Conservation (phyloP, 2,797 vertebrate genomes). For the Parotocinclus haroldoi region DNA sequence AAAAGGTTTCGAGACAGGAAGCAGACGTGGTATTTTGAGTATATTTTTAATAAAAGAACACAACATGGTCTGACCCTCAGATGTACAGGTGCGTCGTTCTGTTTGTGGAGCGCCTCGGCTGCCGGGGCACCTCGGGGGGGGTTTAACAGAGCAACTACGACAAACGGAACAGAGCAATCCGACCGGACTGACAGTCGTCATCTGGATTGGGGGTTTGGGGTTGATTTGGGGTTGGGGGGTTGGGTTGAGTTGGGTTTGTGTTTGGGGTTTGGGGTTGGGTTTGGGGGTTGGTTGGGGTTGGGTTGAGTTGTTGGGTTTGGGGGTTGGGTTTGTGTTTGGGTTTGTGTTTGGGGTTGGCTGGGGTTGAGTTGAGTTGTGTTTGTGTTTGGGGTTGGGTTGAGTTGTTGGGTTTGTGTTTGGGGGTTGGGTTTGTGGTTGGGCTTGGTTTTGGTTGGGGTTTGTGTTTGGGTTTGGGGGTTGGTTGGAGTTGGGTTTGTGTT, state of each 20-base stretch:
- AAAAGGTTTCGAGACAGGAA: neutral
- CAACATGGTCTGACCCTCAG: slow-evolving; percentile 49
- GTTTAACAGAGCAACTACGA: slow-evolving; percentile 19
- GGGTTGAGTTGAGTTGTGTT: too few relatives aligned
- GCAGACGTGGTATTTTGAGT: slow-evolving; percentile 41
- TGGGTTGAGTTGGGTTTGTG: too few relatives aligned
- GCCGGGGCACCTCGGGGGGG: neutral
- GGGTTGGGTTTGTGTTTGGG: too few relatives aligned
- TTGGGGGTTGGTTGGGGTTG: slow-evolving; percentile 3
- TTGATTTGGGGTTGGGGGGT: too few relatives aligned
- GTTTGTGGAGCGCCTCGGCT: neutral
- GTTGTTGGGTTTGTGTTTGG: too few relatives aligned
- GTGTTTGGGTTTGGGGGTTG: too few relatives aligned
- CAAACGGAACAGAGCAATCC: slow-evolving; percentile 6
- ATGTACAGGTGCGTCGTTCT: slow-evolving; percentile 20
- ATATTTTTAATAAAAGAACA: slow-evolving; percentile 72
- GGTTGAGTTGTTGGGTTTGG: too few relatives aligned
- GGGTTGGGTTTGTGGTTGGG: slow-evolving; percentile 1
- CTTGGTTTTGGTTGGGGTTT: too few relatives aligned
- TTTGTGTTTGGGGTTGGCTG: too few relatives aligned
- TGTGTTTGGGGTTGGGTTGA: too few relatives aligned
- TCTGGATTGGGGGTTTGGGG: slow-evolving; percentile 5
- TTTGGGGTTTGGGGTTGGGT: too few relatives aligned
- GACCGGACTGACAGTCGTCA: slow-evolving; percentile 22
- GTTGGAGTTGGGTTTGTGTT: too few relatives aligned